These are phyloP conservation scores for Cryptotis parvus DNA, from an alignment of 2,113 vertebrate species.

Conservation along the genomic window DNA sequence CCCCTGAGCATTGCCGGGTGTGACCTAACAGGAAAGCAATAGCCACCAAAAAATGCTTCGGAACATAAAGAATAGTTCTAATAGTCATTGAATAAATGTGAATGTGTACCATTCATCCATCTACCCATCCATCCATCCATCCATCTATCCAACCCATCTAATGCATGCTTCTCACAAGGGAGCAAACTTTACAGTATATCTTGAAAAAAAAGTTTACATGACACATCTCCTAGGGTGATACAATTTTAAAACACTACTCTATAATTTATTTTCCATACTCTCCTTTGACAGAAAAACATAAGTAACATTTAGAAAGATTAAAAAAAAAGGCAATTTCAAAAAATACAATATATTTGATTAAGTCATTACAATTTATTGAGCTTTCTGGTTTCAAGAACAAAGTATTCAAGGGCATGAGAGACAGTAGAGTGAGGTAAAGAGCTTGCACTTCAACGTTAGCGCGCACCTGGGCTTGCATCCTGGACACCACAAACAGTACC, in stretches of 20 bases:
- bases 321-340: not conserved
- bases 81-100: not conserved
- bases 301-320: conserved; percentile 37
- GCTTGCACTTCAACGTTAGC: no score
- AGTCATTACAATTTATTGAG: conserved; percentile 1
- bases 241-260: conserved; percentile 34
- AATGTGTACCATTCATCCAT: not conserved
- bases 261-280: not conserved
- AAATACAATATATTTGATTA: conserved; percentile 39
- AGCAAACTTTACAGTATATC: not conserved
- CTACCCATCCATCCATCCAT: no score
- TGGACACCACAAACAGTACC: no score
- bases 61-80: not conserved
- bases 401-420: not conserved
- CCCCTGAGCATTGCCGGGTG: no score
- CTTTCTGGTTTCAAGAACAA: conserved; percentile 21
- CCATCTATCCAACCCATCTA: no score
- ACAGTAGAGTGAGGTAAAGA: no score
- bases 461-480: no score
- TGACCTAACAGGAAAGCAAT: no score
- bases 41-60: not conserved
- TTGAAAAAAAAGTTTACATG: not conserved
- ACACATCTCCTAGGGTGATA: not conserved
- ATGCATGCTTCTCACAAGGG: not conserved
- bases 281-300: not conserved